Percentiles rank a stretch among this genome's conserved stretches.
These are phyloP conservation scores for Aplodontia rufa DNA, from an alignment of 2,113 vertebrate species.

Conservation along the genomic window DNA sequence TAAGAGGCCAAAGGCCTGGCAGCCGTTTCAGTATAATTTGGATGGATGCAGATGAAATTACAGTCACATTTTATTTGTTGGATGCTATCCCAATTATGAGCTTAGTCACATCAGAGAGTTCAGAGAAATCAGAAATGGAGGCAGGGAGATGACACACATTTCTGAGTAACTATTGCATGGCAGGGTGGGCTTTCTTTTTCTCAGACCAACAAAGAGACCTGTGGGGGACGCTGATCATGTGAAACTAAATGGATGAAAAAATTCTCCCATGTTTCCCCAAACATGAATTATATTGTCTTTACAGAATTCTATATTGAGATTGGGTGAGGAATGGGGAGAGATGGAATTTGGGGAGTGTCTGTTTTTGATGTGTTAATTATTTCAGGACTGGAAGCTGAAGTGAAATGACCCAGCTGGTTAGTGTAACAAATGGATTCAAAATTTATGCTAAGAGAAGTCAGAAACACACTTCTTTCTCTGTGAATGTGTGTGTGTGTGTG, in stretches of 20 bases:
- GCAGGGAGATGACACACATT: background rate
- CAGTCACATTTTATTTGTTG: slow-evolving; percentile 59
- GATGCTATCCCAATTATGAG: slow-evolving; percentile 56
- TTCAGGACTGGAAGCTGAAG: slow-evolving; percentile 74
- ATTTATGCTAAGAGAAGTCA: slow-evolving; percentile 63
- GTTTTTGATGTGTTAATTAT: slow-evolving; percentile 75
- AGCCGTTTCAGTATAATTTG: slow-evolving; percentile 48
- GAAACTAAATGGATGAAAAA: slow-evolving; percentile 60
- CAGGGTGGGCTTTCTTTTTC: slow-evolving; percentile 48
- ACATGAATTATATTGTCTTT: slow-evolving; percentile 51
- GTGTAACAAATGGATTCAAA: slow-evolving; percentile 73
- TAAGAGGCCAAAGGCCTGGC: slow-evolving; percentile 37
- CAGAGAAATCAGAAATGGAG: slow-evolving; percentile 53
- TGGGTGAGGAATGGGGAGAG: background rate
- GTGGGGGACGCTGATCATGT: slow-evolving; percentile 2
- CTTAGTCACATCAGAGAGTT: slow-evolving; percentile 46
- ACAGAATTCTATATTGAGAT: slow-evolving; percentile 53
- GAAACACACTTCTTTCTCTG: background rate
- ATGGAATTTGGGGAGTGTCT: background rate
- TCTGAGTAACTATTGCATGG: background rate
- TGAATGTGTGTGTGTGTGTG: background rate
- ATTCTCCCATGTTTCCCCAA: slow-evolving; percentile 53
- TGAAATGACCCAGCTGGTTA: slow-evolving; percentile 81
- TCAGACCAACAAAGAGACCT: slow-evolving; percentile 13
- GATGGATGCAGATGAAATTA: slow-evolving; percentile 64